These are phyloP conservation scores for Carlito syrichta DNA, from an alignment of 2,113 vertebrate genomes.

Conservation along the genomic window DNA sequence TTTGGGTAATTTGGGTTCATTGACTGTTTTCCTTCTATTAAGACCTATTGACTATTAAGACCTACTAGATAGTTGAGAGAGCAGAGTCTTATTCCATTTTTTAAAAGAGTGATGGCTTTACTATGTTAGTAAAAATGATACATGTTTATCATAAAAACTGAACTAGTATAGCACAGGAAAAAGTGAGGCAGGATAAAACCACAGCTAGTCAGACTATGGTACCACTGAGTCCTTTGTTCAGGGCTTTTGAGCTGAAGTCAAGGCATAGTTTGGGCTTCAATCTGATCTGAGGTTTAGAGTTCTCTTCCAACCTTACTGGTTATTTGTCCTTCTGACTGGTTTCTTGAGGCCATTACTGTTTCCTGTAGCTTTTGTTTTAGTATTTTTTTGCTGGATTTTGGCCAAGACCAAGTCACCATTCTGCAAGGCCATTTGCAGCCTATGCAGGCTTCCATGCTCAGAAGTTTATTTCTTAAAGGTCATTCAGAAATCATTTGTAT, in stretches of 20 bases:
- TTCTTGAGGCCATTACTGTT: background rate
- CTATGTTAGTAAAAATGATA: background rate
- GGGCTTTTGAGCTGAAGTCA: background rate
- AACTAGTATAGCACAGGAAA: background rate
- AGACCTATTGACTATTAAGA: background rate
- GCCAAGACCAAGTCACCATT: background rate
- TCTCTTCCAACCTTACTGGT: background rate
- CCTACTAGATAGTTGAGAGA: background rate
- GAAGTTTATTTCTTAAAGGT: background rate
- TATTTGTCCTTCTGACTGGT: background rate
- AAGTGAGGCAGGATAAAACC: fast-evolving
- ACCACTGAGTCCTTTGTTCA: fast-evolving
- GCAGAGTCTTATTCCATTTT: background rate
- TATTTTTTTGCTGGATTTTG: background rate
- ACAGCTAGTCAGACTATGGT: fast-evolving
- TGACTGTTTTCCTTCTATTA: background rate
- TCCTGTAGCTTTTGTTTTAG: background rate
- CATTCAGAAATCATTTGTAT: fast-evolving
- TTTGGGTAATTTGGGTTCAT: background rate
- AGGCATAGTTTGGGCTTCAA: fast-evolving
- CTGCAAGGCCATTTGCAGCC: too few species aligned
- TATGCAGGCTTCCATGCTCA: too few species aligned
- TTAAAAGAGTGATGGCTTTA: background rate
- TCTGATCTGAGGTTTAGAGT: background rate
- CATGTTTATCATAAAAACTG: background rate